phyloP scores from a whole-genome alignment of 2,797 vertebrate genomes.

The Parotocinclus haroldoi region DNA sequence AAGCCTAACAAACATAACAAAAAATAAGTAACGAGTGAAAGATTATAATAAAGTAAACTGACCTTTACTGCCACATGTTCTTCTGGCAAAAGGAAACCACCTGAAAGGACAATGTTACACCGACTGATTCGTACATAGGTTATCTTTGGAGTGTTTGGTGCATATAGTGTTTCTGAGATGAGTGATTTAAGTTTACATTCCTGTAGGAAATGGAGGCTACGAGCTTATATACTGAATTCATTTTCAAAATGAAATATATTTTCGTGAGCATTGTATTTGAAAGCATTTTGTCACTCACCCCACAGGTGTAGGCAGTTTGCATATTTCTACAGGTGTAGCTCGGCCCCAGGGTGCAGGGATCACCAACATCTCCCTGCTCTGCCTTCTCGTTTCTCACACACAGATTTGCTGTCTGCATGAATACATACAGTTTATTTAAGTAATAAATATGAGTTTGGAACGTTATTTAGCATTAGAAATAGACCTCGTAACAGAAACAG shows the following conservation, averaged over 20 bases:
- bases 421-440: not conserved
- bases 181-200: too few species aligned
- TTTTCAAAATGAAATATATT: too few species aligned
- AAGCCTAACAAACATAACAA: too few species aligned
- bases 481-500: too few species aligned
- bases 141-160: too few species aligned
- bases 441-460: too few species aligned
- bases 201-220: too few species aligned
- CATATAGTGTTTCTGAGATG: too few species aligned
- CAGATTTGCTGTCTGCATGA: conserved; percentile 26
- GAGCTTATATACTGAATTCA: too few species aligned
- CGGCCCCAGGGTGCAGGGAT: conserved; percentile 66
- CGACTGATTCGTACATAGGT: not conserved
- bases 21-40: too few species aligned
- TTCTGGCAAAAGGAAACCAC: conserved; percentile 68
- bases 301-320: conserved; percentile 61
- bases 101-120: conserved; percentile 44
- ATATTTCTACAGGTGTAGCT: conserved; percentile 71
- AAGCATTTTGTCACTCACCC: conserved; percentile 65
- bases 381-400: conserved; percentile 19
- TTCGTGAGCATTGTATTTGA: too few species aligned
- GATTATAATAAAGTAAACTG: conserved; percentile 4
- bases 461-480: too few species aligned
- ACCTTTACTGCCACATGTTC: conserved; percentile 59
- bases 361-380: not conserved